Evolutionary conservation across 2,797 vertebrate genomes (phyloP), one percentile per base, ranked within the genome.

Genomic region (Fistularia commersonii): DNA sequence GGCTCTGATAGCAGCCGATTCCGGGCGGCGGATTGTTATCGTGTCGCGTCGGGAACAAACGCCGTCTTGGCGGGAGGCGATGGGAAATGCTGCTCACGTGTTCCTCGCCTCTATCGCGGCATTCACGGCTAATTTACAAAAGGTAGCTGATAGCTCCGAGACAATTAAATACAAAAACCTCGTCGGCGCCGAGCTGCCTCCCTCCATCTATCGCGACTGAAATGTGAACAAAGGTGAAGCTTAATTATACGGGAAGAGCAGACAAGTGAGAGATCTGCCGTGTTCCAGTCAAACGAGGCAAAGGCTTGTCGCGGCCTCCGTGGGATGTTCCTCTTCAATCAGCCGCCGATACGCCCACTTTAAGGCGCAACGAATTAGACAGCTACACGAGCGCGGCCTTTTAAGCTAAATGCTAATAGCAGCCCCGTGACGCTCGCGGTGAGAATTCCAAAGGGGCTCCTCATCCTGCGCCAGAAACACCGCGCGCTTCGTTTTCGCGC

Each of bases 121-220:
- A 58, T 45, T 58, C 54, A 72, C 38, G 31, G 47, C n/a, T 54
- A 73, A 70, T 71, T 79, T 66, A 62, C 39, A 51, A 67, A 79
- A 73, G 57, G 65, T 53, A 72, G 70, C 61, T 41, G 56, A 80
- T 68, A 67, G 57, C 51, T 51, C 1, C 0, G 54, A 57, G 48
- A 55, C 23, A 55, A 57, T 59, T 64, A 48, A 62, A 67, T 56
- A 36, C 35, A 56, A 51, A 60, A 68, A 68, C 51, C 23, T 14
- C 13, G 11, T 57, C 49, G 41, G 31, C 9, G 36, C 33, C 54
- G 33, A 57, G 57, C 36, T 52, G 41, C 44, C 14, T 36, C 37
- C 6, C 40, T 40, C 33, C 40, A 33, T 62, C 33, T 54, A 35
- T 35, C 46, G 11, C 4, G 9, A 46, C 8, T 53, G 43, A 47